phyloP scores from a whole-genome alignment of 2,888 invertebrate species.

The Phaedon cochleariae region DNA sequence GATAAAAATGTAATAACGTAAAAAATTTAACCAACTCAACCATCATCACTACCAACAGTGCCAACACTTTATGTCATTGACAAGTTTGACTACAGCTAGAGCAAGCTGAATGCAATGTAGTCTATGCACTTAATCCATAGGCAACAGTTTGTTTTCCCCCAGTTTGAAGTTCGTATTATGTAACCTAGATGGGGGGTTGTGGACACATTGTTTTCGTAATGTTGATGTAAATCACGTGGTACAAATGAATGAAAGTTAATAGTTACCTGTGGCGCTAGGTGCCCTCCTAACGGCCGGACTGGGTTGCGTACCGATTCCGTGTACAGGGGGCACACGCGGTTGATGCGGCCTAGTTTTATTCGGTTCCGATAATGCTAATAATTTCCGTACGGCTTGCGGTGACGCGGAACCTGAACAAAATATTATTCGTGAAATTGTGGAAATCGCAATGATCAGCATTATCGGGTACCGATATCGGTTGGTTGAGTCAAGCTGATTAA shows the following conservation, averaged over 20 bases:
- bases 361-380: slow-evolving; percentile 89
- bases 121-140: too few relatives aligned
- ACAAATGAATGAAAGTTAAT: neutral
- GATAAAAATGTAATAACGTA: too few relatives aligned
- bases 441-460: slow-evolving; percentile 29
- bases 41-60: too few relatives aligned
- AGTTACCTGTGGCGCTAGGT: slow-evolving; percentile 62
- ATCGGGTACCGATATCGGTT: slow-evolving; percentile 31
- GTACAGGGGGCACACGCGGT: slow-evolving; percentile 74
- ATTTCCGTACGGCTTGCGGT: slow-evolving; percentile 95
- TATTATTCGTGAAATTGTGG: neutral
- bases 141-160: too few relatives aligned
- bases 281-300: slow-evolving; percentile 69
- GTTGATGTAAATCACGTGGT: too few relatives aligned
- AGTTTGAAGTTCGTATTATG: too few relatives aligned
- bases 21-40: too few relatives aligned
- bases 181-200: too few relatives aligned
- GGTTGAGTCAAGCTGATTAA: neutral
- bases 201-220: too few relatives aligned
- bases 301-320: slow-evolving; percentile 68
- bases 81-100: too few relatives aligned
- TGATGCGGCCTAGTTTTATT: slow-evolving; percentile 89
- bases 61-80: too few relatives aligned
- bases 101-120: too few relatives aligned
- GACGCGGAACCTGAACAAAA: slow-evolving; percentile 80